Conservation (phyloP, 92 coral and sea anemone genomes). For the Metridium senile region DNA sequence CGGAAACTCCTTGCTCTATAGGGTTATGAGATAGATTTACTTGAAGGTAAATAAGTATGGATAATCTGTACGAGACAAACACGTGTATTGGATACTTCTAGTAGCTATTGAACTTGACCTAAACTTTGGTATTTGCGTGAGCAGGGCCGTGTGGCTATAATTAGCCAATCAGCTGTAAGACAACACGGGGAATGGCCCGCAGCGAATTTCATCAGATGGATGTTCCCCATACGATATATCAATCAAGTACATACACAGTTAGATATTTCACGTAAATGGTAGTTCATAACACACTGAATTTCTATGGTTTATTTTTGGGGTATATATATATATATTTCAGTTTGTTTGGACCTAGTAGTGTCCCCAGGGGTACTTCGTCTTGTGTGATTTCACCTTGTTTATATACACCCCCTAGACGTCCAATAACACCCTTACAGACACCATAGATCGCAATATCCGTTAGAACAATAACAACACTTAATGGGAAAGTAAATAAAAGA, state of each 20-base stretch:
- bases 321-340: neutral
- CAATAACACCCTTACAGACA: neutral
- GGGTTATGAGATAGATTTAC: no score
- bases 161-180: conserved; percentile 2
- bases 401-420: no score
- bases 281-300: no score
- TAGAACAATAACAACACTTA: neutral
- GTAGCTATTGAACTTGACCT: conserved; percentile 10
- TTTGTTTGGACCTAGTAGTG: neutral
- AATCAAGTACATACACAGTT: no score
- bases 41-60: neutral
- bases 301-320: neutral
- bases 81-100: neutral
- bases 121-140: neutral
- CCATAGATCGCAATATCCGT: neutral
- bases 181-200: neutral
- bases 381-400: no score
- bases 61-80: neutral
- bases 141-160: neutral
- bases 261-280: no score
- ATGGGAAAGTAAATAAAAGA: neutral
- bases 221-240: no score
- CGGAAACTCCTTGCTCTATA: no score
- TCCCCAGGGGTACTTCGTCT: neutral
- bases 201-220: no score